Evolutionary conservation across 2,888 invertebrate species (phyloP), one percentile per base, ranked within the genome.

Genomic region (Chloroclystis v-ata): DNA sequence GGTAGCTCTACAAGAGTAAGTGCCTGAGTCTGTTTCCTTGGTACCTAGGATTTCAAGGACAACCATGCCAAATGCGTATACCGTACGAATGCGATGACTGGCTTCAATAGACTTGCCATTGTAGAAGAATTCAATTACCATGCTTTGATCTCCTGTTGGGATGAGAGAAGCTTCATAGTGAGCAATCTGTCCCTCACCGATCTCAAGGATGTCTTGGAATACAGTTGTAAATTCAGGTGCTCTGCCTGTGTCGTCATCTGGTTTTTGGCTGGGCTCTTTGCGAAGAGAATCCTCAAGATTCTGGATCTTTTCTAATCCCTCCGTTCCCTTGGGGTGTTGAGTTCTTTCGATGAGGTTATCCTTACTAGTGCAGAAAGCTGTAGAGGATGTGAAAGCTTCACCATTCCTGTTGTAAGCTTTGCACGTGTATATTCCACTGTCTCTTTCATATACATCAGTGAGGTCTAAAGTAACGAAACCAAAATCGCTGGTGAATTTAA

Each of bases 51-150:
- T 96, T 89, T 99, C 99, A 30, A 99, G 90, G 32, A 98, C 96
- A 13, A 98, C 97, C 93, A 97, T 97, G 43, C 99, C 99, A 75
- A 99, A 98, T 10, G 98, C 98, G 73, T 98, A 96, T 9, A 97
- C 96, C 8, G 98, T 98, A 70, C 96, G 91, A 51, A 94, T 94
- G 54, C 98, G 92, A 74, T 97, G 97, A 78, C 95, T 95, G 30
- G 96, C 96, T 74, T 95, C 94, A 52, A 96, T 89, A 1, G 94
- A 89, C 75, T 97, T 94, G 24, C 95, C 97, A 76, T 99, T 97
- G 75, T 95, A 97, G 90, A 96, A 97, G 97, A 97, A 98, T 87
- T 97, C 97, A 43, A 97, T 95, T 16, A 93, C 92, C 96, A 97
- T 97, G 14, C 94, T 95, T 77, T 97, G 96, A 69, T 97, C 97